Conservation (phyloP, 1,140 invertebrate genomes). For the Mylabris phalerata region DNA sequence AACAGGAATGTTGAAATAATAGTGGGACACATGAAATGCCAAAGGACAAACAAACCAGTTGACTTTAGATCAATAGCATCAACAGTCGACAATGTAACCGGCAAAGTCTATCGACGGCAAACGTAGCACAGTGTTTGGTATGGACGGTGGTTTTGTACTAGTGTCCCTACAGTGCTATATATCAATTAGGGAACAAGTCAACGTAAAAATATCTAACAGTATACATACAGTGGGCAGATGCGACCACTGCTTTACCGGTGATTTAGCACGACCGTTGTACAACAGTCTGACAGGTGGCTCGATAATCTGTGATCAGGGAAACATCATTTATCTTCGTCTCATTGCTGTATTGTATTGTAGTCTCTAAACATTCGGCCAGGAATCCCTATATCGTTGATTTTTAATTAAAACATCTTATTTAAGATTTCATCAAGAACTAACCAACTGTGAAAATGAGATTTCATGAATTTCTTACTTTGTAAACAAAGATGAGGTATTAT, state of each 20-base stretch:
- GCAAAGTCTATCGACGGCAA: not conserved
- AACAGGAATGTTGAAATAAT: too few species aligned
- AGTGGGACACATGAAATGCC: slow-evolving; percentile 8
- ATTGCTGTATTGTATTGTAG: slow-evolving; percentile 1
- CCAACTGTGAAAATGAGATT: too few species aligned
- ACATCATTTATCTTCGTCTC: slow-evolving; percentile 21
- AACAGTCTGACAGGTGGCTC: slow-evolving; percentile 18
- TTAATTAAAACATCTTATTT: slow-evolving; percentile 7
- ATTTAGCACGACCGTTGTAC: slow-evolving; percentile 18
- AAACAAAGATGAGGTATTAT: too few species aligned
- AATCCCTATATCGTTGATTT: not conserved
- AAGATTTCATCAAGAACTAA: not conserved
- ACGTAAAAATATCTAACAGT: slow-evolving; percentile 21
- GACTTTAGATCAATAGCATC: slow-evolving; percentile 25
- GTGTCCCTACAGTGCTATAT: slow-evolving; percentile 30
- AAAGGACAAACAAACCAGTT: slow-evolving; percentile 22
- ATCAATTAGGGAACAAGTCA: slow-evolving; percentile 27
- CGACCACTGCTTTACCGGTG: slow-evolving; percentile 24
- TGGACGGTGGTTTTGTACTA: not conserved
- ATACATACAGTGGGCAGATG: slow-evolving; percentile 23
- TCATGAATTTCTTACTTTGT: too few species aligned
- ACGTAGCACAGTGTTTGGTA: not conserved
- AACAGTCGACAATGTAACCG: too few species aligned
- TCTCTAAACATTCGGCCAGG: not conserved
- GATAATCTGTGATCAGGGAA: slow-evolving; percentile 23